Percentiles rank a stretch among this genome's conserved stretches.
phyloP scores from a whole-genome alignment of 2,888 invertebrate species.

The Suillia variegata region DNA sequence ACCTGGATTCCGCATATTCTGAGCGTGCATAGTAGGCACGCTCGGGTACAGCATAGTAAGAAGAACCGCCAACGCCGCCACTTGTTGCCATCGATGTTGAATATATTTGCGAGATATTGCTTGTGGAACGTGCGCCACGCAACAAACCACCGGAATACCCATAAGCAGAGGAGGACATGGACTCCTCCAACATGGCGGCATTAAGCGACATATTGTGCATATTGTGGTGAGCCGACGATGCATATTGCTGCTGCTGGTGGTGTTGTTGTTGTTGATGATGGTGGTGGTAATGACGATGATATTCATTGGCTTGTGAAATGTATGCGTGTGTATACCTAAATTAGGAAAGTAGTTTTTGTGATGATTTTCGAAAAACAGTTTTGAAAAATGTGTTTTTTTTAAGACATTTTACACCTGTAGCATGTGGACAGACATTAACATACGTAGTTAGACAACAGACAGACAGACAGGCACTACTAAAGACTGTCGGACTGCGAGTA shows the following conservation, averaged over 20 bases:
- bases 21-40: constrained; percentile 50
- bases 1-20: constrained; percentile 54
- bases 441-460: background rate
- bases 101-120: constrained; percentile 43
- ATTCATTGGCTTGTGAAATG: constrained; percentile 59
- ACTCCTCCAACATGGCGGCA: constrained; percentile 44
- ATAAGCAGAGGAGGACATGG: constrained; percentile 35
- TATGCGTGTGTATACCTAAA: constrained; percentile 60
- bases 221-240: background rate
- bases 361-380: constrained; percentile 19
- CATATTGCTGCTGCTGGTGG: constrained; percentile 38
- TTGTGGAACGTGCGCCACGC: constrained; percentile 36
- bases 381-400: background rate
- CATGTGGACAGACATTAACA: background rate
- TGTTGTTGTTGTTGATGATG: constrained; percentile 39
- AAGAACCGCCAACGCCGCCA: constrained; percentile 18
- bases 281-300: constrained; percentile 53
- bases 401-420: background rate
- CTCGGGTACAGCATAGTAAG: constrained; percentile 36
- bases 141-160: constrained; percentile 29
- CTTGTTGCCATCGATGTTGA: constrained; percentile 16
- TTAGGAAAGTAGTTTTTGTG: constrained; percentile 32
- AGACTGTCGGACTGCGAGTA: background rate
- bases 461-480: no score
- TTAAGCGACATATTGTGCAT: constrained; percentile 34